Base-by-base conservation (phyloP, 2,888 invertebrate genomes). In the Noctuana brunneofusca region DNA sequence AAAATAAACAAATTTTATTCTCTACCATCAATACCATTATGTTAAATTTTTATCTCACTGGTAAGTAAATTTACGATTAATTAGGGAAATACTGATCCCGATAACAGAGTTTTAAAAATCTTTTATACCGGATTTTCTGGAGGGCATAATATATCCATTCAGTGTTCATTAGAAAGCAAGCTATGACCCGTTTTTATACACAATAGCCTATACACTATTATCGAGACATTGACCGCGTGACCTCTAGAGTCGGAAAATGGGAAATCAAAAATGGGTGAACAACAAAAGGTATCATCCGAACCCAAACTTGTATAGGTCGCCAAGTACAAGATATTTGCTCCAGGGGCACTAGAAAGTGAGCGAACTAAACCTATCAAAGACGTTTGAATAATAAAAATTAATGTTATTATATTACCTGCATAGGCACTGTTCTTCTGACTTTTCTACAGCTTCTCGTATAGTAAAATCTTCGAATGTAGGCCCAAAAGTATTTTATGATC, bases 401-500 rank as follows among this genome's bases (percentile, higher is more conserved):
- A 16, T 12, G 5, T 6, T 2, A 30, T 9, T 18, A 22, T 11
- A 64, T 65, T 82, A 96, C 96, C 92, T 96, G 94, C 56, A 96
- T 93, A 67, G 95, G 96, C 1, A 84, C 95, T 9, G 95, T 96
- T 79, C 94, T 93, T 58, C 97, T 92, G 12, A 96, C 96, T 81
- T 93, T 93, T 46, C 94, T 93, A 75, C 97, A 97, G 75, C 96
- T 96, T 65, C 97, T 96, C 0, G 97, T 97, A 78, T 96, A 97
- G 82, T 97, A 97, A 3, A 97, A 87, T 65, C 97, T 92, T 57
- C 97, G 87, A 12, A 97, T 96, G 76, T 95, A 97, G 0, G 96
- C 95, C 97, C 97, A 98, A 22, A 97, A 89, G 83, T 96, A 97
- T 86, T 98, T 98, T 67, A 98, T 96, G 66, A 94, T 94, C 68